Base-by-base conservation (phyloP, 2,797 vertebrate species). In the Bufotes viridis region DNA sequence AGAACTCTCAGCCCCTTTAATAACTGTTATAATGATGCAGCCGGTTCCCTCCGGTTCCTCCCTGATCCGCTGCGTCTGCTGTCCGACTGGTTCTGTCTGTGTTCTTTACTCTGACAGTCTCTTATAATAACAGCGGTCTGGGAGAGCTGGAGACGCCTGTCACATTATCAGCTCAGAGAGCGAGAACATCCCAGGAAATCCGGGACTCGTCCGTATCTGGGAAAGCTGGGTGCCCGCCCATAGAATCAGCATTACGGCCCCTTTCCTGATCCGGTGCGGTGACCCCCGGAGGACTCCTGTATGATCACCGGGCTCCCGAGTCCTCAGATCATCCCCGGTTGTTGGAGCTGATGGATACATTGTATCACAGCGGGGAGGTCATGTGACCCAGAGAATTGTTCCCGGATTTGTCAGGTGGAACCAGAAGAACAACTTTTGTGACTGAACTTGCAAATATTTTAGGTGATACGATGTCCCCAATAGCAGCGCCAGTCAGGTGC, bases 71-170 rank as follows among this genome's bases (percentile, higher is more conserved):
- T 22, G 70, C 34, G 22, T 74, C 70, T 74, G 69, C 34, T 2
- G 70, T 74, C 70, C 20, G 34, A 74, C 70, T 42, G 18, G 70
- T 74, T 74, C 70, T 74, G 34, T 74, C 70, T 42, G 70, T 72
- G 42, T 70, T 42, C 29, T 72, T 22, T 34, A 4, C 1, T 34
- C 9, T 14, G 18, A 22, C 9, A 29, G 10, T 12, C 17, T 17
- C 67, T 78, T 29, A 7, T 78, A 78, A 55, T 78, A 78, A 24
- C 53, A 0, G 72, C 2, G 42, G 34, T 7, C 17, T 1, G 34
- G 34, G 9, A 29, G 15, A 72, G 15, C 29, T 7, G 78, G 29
- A 18, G 78, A 29, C 78, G 29, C 11, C 55, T 61, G 29, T 61
- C 26, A 29, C 10, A 42, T 42, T 55, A 78, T 42, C 29, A 11